Evolutionary conservation across 1,140 invertebrate species (phyloP).

Genomic region (Zaprionus davidi): DNA sequence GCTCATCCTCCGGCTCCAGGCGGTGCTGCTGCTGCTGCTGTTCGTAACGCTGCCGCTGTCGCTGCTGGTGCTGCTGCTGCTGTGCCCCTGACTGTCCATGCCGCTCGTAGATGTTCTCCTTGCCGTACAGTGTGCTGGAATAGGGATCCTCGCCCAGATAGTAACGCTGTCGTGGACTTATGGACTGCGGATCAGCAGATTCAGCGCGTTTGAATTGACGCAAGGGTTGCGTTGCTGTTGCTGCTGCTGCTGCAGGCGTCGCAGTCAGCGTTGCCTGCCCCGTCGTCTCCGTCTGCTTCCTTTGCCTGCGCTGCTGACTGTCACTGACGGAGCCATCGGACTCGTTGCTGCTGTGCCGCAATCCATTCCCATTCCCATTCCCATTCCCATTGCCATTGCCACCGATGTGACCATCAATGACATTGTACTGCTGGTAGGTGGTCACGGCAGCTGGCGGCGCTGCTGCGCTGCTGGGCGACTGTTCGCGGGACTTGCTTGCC

Average conservation of each 20-base stretch:
- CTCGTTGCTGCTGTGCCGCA: constrained; percentile 62
- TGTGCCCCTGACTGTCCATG: constrained; percentile 75
- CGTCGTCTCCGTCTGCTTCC: not conserved
- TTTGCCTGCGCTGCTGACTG: constrained; percentile 26
- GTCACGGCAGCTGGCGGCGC: constrained; percentile 55
- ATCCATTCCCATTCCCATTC: constrained; percentile 15
- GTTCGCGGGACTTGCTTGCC: constrained; percentile 74
- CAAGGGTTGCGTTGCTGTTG: not conserved
- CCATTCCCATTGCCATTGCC: constrained; percentile 27
- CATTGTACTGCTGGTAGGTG: constrained; percentile 87
- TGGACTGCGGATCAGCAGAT: constrained; percentile 85
- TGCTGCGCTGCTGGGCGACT: constrained; percentile 84
- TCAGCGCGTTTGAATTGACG: constrained; percentile 55
- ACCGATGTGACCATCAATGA: constrained; percentile 86
- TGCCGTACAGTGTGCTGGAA: constrained; percentile 91
- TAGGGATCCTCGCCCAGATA: constrained; percentile 93
- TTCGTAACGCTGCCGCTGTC: constrained; percentile 33
- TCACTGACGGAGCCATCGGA: constrained; percentile 64
- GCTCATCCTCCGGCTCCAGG: not conserved
- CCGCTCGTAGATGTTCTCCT: constrained; percentile 90
- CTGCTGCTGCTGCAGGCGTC: constrained; percentile 4
- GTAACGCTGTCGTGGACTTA: constrained; percentile 88
- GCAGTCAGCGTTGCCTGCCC: not conserved
- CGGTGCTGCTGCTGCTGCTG: not conserved
- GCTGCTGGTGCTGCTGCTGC: constrained; percentile 69